Evolutionary conservation across 1,140 invertebrate genomes (phyloP), one percentile per base, ranked within the genome.

Genomic region (Drosophila saltans): DNA sequence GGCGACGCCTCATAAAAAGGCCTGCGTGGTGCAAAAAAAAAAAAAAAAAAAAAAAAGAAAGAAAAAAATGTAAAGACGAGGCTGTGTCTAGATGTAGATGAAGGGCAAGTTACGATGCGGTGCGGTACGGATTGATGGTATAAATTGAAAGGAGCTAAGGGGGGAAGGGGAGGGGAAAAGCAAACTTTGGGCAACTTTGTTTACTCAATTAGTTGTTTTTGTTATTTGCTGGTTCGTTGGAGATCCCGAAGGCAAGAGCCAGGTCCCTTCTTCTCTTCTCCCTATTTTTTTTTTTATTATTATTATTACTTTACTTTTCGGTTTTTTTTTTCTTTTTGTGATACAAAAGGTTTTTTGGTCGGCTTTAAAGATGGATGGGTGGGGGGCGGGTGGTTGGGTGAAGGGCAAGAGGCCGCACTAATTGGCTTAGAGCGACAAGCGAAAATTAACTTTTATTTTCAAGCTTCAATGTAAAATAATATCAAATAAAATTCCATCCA

Each of bases 341-440:
- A 48, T 24, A 21, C 45, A 21, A 48, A 48, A 48, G 45, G 16
- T 48, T 48, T 21, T 21, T 21, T 21, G 8, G 6, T 4, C 6
- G 33, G 33, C 8, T 21, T 48, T 40, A 40, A 11, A 11, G 39
- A 40, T 11, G 39, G n/a, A 16, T 7, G 6, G 16, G 43, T 3
- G 28, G 4, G 2, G 33, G 33, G 6, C 6, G 5, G 21, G 9
- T 5, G 16, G 11, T 6, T 2, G 16, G 5, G 7, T 52, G 24
- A 21, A 16, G 40, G 63, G 41, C n/a, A 56, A 48, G 55, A 16
- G 40, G 68, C 72, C 75, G 70, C 82, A 88, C 84, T 88, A 88
- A 88, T 88, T 88, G 83, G 83, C 83, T 88, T 89, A 88, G 84
- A 88, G 83, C 83, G 83, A 88, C 83, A 88, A 83, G 80, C 84